Base-by-base conservation (phyloP, 2,888 invertebrate species). In the Pediacus dermestoides region DNA sequence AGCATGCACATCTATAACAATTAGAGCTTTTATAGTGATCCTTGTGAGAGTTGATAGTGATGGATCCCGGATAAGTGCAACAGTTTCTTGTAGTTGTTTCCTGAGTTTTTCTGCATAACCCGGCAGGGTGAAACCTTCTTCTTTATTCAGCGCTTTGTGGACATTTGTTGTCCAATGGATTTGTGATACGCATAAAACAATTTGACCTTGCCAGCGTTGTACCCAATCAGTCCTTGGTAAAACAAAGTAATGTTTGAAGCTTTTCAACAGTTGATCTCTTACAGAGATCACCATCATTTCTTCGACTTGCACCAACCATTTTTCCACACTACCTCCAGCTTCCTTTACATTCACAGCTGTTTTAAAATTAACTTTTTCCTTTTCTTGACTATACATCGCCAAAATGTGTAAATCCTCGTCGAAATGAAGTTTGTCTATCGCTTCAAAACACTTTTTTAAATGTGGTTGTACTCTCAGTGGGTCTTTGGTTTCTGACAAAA, bases 401-500 rank as follows among this genome's bases (percentile, higher is more conserved):
- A 75, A 76, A 58, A 91, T 88, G 63, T 86, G 82, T 44, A 83
- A 70, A 23, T 80, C 75, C 3, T 73, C 66, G 54, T 86, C 85
- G 63, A 90, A 88, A 34, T 78, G 74, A 9, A 91, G 71, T 58
- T 76, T 80, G 43, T 81, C 78, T 37, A 91, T 89, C 30, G 87
- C 90, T 70, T 90, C 89, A 64, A 91, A 91, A 67, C 88, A 89
- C 70, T 90, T 90, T 62, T 85, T 85, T 37, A 91, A 70, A 72
- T 90, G 88, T 1, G 88, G 88, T 66, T 90, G 88, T 2, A 90
- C 88, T 53, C 86, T 75, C 4, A 82, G 67, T 0, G 89, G 89
- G 63, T 90, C 87, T 70, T 88, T 88, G 1, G 89, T 89, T 74
- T 91, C 89, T 0, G 90, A 89, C 44, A 93, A 73, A 54, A 93